These are phyloP conservation scores for Drosophila melanica DNA, from an alignment of 1,140 invertebrate species.

Conservation along the genomic window DNA sequence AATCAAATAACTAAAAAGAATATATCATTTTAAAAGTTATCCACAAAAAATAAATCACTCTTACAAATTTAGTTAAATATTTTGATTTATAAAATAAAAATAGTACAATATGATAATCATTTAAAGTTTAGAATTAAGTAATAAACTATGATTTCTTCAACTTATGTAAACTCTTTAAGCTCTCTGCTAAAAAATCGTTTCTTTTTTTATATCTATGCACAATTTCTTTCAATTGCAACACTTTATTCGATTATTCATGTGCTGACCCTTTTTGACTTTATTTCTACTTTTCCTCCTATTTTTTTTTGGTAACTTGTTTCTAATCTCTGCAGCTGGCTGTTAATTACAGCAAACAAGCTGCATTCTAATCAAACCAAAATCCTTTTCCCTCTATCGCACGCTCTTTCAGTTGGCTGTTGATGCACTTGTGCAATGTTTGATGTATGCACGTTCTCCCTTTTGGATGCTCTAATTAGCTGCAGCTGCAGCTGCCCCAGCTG, in stretches of 20 bases:
- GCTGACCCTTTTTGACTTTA: neutral
- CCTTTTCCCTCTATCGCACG: neutral
- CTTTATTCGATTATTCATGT: conserved; percentile 11
- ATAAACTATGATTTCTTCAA: too few relatives aligned
- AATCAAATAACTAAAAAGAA: too few relatives aligned
- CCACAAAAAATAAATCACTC: too few relatives aligned
- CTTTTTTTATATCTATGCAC: neutral
- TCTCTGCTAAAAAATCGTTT: too few relatives aligned
- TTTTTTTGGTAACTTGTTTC: conserved; percentile 66
- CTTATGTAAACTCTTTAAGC: neutral
- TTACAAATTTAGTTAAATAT: too few relatives aligned
- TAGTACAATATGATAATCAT: too few relatives aligned
- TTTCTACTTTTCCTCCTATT: conserved; percentile 33
- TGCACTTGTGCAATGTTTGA: conserved; percentile 72
- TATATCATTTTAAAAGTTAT: too few relatives aligned
- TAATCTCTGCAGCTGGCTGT: conserved; percentile 67
- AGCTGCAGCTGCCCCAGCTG: conserved; percentile 28
- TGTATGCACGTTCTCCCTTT: conserved; percentile 55
- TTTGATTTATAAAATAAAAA: too few relatives aligned
- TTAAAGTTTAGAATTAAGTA: too few relatives aligned
- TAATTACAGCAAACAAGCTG: conserved; percentile 77
- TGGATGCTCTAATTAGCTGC: conserved; percentile 69
- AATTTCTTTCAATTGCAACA: neutral
- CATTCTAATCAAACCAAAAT: conserved; percentile 34
- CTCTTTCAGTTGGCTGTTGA: conserved; percentile 23